A percentile compares a stretch with the other conserved stretches of the same genome.
These are phyloP conservation scores for Oreochromis mossambicus DNA, from an alignment of 2,797 vertebrate species.

Conservation along the genomic window DNA sequence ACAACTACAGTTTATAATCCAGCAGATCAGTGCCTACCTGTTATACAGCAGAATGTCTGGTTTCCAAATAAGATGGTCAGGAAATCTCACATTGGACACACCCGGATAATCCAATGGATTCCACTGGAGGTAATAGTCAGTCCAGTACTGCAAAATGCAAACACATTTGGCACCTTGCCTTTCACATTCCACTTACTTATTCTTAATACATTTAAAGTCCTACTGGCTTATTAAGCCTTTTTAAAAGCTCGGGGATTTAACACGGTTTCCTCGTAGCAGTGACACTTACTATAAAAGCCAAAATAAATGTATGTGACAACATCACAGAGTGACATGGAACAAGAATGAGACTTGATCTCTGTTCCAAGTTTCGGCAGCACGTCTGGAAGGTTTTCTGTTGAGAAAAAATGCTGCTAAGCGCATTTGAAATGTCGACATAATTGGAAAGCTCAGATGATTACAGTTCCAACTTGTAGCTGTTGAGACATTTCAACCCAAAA, in stretches of 20 bases:
- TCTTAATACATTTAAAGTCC: background rate
- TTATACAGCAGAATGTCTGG: conserved; percentile 97
- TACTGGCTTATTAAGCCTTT: background rate
- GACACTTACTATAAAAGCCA: background rate
- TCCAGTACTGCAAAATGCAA: conserved; percentile 81
- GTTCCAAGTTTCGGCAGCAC: background rate
- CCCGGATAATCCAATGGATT: conserved; percentile 84
- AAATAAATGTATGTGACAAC: background rate
- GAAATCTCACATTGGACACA: conserved; percentile 87
- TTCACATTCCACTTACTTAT: background rate
- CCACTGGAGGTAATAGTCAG: conserved; percentile 88
- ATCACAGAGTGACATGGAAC: background rate
- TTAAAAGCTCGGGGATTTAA: background rate
- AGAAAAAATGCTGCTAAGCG: background rate
- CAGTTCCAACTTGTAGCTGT: background rate
- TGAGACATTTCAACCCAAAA: background rate
- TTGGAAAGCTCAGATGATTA: background rate
- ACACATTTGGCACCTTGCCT: background rate
- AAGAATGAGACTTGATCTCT: background rate
- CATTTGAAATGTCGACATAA: background rate
- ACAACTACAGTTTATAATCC: conserved; percentile 10
- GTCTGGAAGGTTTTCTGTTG: background rate
- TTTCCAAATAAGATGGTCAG: conserved; percentile 89
- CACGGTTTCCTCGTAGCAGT: background rate
- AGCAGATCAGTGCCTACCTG: conserved; percentile 77